Evolutionary conservation across 1,140 invertebrate species (phyloP).

Genomic region (Trachymyrmex cornetzi): DNA sequence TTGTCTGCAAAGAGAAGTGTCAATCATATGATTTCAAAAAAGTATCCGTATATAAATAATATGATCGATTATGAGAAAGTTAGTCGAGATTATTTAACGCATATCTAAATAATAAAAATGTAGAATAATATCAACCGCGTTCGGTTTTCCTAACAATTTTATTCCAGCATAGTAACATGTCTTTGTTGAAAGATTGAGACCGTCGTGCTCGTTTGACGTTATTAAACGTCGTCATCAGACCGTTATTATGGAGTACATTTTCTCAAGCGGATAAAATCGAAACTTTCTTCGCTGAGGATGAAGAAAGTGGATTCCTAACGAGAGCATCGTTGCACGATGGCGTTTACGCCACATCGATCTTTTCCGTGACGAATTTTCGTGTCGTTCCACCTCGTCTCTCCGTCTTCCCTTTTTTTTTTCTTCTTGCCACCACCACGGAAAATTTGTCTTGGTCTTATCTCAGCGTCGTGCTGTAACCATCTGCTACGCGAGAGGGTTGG

Average conservation of each 20-base stretch:
- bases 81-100: neutral
- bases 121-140: neutral
- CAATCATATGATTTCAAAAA: neutral
- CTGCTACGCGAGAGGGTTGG: constrained; percentile 30
- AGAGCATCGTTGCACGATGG: constrained; percentile 32
- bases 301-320: constrained; percentile 53
- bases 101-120: neutral
- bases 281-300: constrained; percentile 12
- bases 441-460: constrained; percentile 77
- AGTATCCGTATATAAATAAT: neutral
- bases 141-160: neutral
- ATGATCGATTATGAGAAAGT: neutral
- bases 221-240: constrained; percentile 38
- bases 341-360: constrained; percentile 69
- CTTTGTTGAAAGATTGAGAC: constrained; percentile 17
- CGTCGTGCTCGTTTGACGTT: neutral
- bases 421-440: constrained; percentile 27
- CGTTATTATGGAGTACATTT: constrained; percentile 38
- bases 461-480: constrained; percentile 64
- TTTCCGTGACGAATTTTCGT: constrained; percentile 66
- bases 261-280: constrained; percentile 32
- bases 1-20: neutral
- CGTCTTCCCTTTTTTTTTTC: constrained; percentile 20
- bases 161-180: neutral
- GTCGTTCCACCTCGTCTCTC: constrained; percentile 41